A percentile compares a stretch with the other conserved stretches of the same genome.
Evolutionary conservation across 2,797 vertebrate species (phyloP).

Genomic region (Scolopax rusticola): DNA sequence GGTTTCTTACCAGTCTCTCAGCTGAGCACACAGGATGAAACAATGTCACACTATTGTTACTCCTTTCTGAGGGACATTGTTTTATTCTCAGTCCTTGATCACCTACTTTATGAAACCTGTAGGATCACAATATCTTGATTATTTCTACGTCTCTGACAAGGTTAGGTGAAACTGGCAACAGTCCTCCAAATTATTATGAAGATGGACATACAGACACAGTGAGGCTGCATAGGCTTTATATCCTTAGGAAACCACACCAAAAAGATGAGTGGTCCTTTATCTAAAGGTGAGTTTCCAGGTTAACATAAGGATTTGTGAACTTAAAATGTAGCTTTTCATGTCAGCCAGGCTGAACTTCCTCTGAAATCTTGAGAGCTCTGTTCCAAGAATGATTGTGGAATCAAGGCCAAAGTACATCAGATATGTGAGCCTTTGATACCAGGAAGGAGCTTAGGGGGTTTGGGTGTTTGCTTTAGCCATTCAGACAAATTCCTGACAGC

Average conservation of each 20-base stretch:
- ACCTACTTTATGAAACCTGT: background rate
- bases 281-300: background rate
- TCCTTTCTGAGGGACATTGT: background rate
- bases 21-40: background rate
- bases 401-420: slow-evolving; percentile 28
- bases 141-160: background rate
- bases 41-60: accelerated
- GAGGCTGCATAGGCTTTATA: background rate
- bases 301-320: background rate
- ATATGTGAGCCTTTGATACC: background rate
- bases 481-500: background rate
- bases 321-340: background rate
- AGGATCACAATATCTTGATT: background rate
- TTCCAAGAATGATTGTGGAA: background rate
- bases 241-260: background rate
- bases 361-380: background rate
- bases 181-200: background rate
- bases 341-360: background rate
- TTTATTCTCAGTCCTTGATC: background rate
- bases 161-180: background rate
- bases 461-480: background rate
- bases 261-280: background rate
- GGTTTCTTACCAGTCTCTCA: background rate
- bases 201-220: background rate
- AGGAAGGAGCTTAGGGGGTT: background rate